Base-by-base conservation (phyloP, 2,888 invertebrate species). In the Prosopocoilus inquinatus region DNA sequence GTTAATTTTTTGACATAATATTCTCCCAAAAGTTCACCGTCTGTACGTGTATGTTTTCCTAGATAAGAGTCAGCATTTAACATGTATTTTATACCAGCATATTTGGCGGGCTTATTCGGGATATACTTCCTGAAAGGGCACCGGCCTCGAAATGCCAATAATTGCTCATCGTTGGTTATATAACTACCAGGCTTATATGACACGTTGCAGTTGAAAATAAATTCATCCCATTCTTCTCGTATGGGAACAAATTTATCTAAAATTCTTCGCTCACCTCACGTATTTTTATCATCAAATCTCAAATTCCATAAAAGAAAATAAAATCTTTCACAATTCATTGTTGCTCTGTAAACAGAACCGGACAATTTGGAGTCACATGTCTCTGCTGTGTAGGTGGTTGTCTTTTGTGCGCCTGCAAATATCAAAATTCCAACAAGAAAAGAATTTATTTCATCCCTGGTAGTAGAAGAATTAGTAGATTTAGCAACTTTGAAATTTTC, bases 21-120 rank as follows among this genome's bases (percentile, higher is more conserved):
- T n/a, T n/a, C n/a, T n/a, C n/a, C n/a, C n/a, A n/a, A n/a, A n/a
- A n/a, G n/a, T n/a, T n/a, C n/a, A n/a, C n/a, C n/a, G n/a, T n/a
- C n/a, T n/a, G n/a, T n/a, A n/a, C 8, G 35, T 11, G 69, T 68
- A 16, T 43, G 52, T 63, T 67, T 70, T 53, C 66, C 68, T 44
- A 70, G 47, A 56, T 71, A 70, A 35, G 68, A 66, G 43, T 51
- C 61, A 33, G 62, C 67, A 58, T 69, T 62, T 35, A 67, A 55
- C 67, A 72, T 65, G 54, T 71, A 71, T 34, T 64, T 58, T 4
- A 68, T 64, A 1, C 58, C 55, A 50, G 53, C 69, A 61, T 71
- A 70, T 55, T 69, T 69, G n/a, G 58, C 55, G 3, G 70, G 67
- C 33, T 70, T 71, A 43, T 64, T 68, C 8, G 70, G 70, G 36